Evolutionary conservation across 2,113 vertebrate species (phyloP).

Genomic region (Hypocryptadius cinnamomeus): DNA sequence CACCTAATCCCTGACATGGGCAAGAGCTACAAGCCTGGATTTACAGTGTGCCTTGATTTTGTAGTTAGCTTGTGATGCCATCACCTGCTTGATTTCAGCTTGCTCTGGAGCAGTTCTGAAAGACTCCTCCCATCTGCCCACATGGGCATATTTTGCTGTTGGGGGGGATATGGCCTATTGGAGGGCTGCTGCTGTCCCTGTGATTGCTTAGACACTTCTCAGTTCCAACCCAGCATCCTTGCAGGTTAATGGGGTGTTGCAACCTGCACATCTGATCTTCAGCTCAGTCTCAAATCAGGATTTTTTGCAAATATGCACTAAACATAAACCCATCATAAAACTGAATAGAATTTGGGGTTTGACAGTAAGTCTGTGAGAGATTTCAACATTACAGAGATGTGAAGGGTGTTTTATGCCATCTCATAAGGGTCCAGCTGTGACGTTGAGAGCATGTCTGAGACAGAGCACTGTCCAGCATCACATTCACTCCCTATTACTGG

Average conservation of each 20-base stretch:
- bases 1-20: not conserved
- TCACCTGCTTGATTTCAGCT: not conserved
- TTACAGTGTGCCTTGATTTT: not conserved
- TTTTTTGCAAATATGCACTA: not conserved
- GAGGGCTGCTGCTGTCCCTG: not conserved
- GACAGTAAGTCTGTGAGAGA: not conserved
- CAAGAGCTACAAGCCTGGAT: not conserved
- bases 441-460: fast-evolving
- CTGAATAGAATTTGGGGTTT: not conserved
- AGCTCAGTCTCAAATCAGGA: not conserved
- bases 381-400: not conserved
- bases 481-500: not conserved
- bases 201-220: not conserved
- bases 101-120: not conserved
- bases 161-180: not conserved
- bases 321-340: not conserved
- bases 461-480: not conserved
- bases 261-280: not conserved
- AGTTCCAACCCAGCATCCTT: not conserved
- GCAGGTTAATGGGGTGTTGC: fast-evolving
- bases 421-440: not conserved
- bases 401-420: fast-evolving
- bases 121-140: not conserved
- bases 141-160: fast-evolving
- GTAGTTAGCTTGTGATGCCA: not conserved